These are phyloP conservation scores for Dromiciops gliroides DNA, from an alignment of 2,113 vertebrate species.

Conservation along the genomic window DNA sequence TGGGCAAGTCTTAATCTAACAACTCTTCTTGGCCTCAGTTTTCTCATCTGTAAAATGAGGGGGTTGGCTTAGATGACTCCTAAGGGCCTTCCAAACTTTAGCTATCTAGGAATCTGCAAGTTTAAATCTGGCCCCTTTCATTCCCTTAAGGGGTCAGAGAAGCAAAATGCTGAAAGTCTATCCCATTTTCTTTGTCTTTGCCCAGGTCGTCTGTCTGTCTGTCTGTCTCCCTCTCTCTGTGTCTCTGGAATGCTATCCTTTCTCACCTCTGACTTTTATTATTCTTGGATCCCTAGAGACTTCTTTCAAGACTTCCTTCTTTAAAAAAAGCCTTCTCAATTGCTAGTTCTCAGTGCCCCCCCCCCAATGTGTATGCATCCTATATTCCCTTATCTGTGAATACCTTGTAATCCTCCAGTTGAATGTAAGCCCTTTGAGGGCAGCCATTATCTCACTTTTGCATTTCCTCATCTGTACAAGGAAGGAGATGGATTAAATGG, in stretches of 20 bases:
- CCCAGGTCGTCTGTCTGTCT: no score
- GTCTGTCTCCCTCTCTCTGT: not conserved
- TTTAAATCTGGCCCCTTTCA: not conserved
- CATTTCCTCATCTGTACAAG: not conserved
- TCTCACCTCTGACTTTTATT: not conserved
- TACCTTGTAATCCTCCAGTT: not conserved
- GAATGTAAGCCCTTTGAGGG: not conserved
- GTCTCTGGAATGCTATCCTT: not conserved
- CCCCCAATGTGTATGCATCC: not conserved
- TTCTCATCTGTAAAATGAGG: not conserved
- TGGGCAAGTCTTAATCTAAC: not conserved
- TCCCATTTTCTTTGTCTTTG: not conserved
- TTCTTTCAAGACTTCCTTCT: not conserved
- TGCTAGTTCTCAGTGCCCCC: not conserved
- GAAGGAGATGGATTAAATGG: not conserved
- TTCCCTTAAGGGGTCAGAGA: not conserved
- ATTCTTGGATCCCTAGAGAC: not conserved
- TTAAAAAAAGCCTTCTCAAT: not conserved
- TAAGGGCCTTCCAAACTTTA: not conserved
- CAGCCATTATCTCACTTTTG: not conserved
- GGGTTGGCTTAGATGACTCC: not conserved
- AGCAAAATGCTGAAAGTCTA: not conserved
- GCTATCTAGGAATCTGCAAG: not conserved
- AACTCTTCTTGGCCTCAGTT: not conserved
- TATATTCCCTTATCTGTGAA: not conserved